phyloP scores from a whole-genome alignment of 2,113 vertebrate genomes.

The Oncorhynchus kisutch region DNA sequence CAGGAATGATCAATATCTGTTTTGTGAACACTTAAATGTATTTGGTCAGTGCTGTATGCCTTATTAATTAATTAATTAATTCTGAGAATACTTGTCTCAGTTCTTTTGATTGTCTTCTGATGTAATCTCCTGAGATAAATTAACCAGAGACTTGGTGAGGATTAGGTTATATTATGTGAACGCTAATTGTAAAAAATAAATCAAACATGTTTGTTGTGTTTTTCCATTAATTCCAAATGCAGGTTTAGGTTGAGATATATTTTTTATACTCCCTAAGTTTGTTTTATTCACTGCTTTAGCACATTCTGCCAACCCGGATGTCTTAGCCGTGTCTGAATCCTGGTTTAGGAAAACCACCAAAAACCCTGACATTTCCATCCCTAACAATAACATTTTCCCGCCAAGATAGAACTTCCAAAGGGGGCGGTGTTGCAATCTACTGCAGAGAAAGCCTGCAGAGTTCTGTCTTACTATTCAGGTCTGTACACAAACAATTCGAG shows the following conservation, averaged over 20 bases:
- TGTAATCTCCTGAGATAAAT: neutral
- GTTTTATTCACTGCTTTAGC: no score
- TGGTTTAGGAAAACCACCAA: no score
- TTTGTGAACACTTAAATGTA: conserved; percentile 26
- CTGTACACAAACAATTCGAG: no score
- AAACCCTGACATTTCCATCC: no score
- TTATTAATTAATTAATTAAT: neutral
- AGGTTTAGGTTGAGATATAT: neutral
- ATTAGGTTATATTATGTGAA: neutral
- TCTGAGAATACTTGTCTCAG: neutral
- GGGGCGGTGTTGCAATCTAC: no score
- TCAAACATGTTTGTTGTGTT: neutral
- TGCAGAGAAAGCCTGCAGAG: no score
- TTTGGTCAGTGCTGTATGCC: neutral
- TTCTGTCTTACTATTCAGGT: no score
- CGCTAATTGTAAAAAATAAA: neutral
- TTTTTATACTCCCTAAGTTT: no score
- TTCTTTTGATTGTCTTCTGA: neutral
- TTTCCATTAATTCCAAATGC: neutral
- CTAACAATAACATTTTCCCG: no score
- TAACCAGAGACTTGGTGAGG: neutral
- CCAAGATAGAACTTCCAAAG: no score
- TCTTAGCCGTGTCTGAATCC: no score
- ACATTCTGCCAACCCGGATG: no score
- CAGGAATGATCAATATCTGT: conserved; percentile 32